Percentiles rank a stretch among this genome's conserved stretches.
Conservation (phyloP, 2,888 invertebrate genomes). For the Drosophila anceps region DNA sequence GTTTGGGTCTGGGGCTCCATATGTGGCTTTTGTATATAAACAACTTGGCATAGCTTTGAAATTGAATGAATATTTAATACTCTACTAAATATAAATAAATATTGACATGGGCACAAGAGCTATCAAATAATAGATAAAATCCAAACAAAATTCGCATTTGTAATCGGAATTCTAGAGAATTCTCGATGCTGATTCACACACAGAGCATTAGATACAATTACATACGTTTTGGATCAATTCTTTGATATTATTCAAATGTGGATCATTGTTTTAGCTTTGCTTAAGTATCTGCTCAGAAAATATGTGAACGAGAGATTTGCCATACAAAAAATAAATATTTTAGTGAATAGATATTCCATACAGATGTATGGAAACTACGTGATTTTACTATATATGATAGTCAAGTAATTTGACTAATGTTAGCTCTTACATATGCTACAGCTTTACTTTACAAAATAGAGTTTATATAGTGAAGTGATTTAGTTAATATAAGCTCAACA, state of each 20-base stretch:
- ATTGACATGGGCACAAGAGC: neutral
- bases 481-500: too few species aligned
- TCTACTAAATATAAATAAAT: slow-evolving; percentile 1
- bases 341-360: too few species aligned
- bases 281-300: too few species aligned
- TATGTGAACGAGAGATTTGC: too few species aligned
- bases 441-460: too few species aligned
- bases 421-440: too few species aligned
- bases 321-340: too few species aligned
- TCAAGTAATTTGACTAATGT: too few species aligned
- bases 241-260: neutral
- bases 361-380: too few species aligned
- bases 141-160: neutral
- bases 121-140: neutral
- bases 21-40: slow-evolving; percentile 50
- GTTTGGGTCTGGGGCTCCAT: slow-evolving; percentile 16
- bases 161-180: neutral
- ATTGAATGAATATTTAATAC: slow-evolving; percentile 11
- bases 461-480: too few species aligned
- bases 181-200: neutral
- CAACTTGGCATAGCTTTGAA: neutral
- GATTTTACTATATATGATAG: too few species aligned
- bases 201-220: neutral
- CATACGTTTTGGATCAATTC: neutral
- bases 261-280: too few species aligned